Conservation (phyloP, 2,797 vertebrate species). For the Argya squamiceps region DNA sequence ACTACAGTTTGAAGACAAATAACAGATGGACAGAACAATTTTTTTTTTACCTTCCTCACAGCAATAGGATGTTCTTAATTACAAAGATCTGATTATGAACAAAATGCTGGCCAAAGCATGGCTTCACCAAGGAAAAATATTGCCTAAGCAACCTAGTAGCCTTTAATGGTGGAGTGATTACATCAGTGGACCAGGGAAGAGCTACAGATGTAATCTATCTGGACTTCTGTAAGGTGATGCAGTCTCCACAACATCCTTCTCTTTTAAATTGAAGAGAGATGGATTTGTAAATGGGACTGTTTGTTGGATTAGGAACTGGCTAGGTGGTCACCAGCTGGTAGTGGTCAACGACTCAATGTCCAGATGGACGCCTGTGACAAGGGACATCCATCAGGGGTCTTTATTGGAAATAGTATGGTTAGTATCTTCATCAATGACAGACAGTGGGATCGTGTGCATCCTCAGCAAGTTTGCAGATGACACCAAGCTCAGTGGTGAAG, state of each 20-base stretch:
- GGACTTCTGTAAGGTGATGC: not conserved
- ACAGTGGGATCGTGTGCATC: not conserved
- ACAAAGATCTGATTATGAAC: not conserved
- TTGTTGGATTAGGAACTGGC: not conserved
- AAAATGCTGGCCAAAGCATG: not conserved
- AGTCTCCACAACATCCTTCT: not conserved
- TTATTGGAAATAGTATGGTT: fast-evolving
- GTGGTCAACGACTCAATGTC: not conserved
- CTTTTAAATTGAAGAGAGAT: not conserved
- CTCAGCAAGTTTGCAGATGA: not conserved
- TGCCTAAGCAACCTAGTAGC: not conserved
- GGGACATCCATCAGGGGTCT: not conserved
- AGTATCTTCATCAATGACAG: not conserved
- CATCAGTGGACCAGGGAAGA: not conserved
- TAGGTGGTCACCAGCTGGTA: not conserved
- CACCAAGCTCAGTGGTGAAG: not conserved
- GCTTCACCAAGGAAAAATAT: not conserved
- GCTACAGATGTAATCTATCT: not conserved
- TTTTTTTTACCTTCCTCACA: not conserved
- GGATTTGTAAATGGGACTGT: not conserved
- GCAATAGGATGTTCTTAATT: not conserved
- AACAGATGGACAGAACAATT: not conserved
- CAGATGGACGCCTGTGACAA: not conserved
- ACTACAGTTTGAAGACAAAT: not conserved
- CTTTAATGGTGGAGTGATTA: not conserved